Evolutionary conservation across 2,797 vertebrate genomes (phyloP), one percentile per base, ranked within the genome.

Genomic region (Pangasius larnaudii): DNA sequence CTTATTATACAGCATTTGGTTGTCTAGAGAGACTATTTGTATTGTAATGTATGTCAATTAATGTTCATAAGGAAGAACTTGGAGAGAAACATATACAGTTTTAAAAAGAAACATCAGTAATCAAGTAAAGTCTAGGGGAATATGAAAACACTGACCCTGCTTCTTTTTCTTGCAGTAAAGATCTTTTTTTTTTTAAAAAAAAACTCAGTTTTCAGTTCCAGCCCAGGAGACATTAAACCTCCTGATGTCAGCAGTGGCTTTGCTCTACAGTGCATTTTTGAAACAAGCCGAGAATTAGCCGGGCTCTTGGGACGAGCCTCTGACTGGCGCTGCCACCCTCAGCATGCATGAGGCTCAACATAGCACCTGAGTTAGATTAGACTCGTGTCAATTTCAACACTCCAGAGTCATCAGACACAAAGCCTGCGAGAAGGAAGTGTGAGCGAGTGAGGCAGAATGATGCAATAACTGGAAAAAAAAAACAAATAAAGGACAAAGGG

Each of bases 361-460:
- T 86, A 87, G 92, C 86, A 90, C 92, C 94, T 92, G 90, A 91
- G 93, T 94, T 93, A 92, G 88, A 92, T 91, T 91, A 92, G 92
- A 93, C 92, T 90, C 85, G 92, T 93, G 92, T 90, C 91, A 89
- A 93, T 94, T 94, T 91, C 90, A 91, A 94, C 93, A 92, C 84
- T 88, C 83, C 91, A 30, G 78, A 87, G 88, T 91, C 93, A 93
- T 95, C 93, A 95, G 88, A 91, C 78, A 91, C 69, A 84, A 87
- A 92, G 87, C 88, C 88, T 85, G 89, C 88, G 88, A 91, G 53
- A 89, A 90, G 65, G 72, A 42, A 85, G 79, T 27, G 27, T 56
- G 88, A 91, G 93, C 90, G 89, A 86, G 89, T 85, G 84, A 86
- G 91, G 92, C 74, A 85, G 16, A 58, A 89, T 87, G 88, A 33